phyloP scores from a whole-genome alignment of 2,888 invertebrate genomes.

The Charanyca ferruginea region DNA sequence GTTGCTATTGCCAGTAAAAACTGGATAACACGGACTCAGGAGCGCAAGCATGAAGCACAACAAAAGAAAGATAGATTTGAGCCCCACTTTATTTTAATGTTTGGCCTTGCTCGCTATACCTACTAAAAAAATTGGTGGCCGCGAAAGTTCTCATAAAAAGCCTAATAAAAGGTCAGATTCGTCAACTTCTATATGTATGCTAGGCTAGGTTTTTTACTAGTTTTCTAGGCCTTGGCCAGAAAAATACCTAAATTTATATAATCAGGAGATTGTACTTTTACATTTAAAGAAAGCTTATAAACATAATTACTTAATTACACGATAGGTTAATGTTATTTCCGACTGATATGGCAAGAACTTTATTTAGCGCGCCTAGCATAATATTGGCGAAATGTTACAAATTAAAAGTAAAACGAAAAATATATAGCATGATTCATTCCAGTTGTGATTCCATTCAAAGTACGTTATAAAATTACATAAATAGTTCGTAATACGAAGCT shows the following conservation, averaged over 20 bases:
- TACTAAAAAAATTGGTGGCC: not conserved
- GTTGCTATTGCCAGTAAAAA: not conserved
- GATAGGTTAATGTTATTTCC: conserved; percentile 11
- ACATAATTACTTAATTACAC: not conserved
- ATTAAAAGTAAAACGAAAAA: conserved; percentile 6
- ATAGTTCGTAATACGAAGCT: conserved; percentile 37
- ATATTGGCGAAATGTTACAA: conserved; percentile 22
- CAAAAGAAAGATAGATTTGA: not conserved
- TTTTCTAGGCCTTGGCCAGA: not conserved
- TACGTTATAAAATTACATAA: conserved; percentile 22
- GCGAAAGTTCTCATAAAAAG: not conserved
- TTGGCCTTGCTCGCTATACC: not conserved
- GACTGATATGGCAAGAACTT: not conserved
- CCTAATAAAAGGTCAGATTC: conserved; percentile 5
- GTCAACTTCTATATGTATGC: conserved; percentile 16
- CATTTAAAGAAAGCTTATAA: not conserved
- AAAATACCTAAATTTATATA: conserved; percentile 21
- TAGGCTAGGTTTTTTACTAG: not conserved
- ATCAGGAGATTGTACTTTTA: conserved; percentile 7
- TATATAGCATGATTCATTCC: conserved; percentile 11
- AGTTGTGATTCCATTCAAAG: conserved; percentile 10
- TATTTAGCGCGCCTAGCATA: not conserved
- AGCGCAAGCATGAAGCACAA: not conserved
- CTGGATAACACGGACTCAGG: not conserved
- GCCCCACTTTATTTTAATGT: not conserved